Conservation (phyloP, 2,113 vertebrate species). For the Bubo scandiacus region DNA sequence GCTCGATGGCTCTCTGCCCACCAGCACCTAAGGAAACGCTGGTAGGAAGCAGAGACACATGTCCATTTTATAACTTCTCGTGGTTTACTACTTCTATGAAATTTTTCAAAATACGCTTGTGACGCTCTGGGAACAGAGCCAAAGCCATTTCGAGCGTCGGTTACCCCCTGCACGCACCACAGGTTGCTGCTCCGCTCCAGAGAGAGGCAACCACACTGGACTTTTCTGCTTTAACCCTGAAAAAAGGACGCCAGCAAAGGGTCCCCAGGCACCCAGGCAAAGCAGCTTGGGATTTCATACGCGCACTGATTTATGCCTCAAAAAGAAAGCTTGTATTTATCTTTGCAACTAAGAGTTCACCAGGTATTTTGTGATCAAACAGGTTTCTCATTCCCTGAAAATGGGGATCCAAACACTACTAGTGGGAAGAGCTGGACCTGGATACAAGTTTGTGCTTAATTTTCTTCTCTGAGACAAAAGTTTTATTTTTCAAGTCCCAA, state of each 20-base stretch:
- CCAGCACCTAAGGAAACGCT: neutral
- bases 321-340: neutral
- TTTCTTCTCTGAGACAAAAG: neutral
- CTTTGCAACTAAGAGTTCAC: neutral
- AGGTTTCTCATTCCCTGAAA: neutral
- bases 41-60: neutral
- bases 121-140: neutral
- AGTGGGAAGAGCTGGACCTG: neutral
- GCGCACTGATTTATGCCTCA: neutral
- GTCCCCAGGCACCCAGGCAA: neutral
- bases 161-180: neutral
- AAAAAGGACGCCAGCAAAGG: neutral
- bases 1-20: rapidly evolving
- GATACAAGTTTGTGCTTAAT: neutral
- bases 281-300: neutral
- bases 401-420: neutral
- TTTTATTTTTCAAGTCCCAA: neutral
- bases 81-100: neutral
- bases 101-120: neutral
- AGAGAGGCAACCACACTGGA: neutral
- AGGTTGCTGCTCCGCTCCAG: neutral
- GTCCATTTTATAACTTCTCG: neutral
- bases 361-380: neutral
- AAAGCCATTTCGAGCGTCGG: neutral
- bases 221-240: neutral